Evolutionary conservation across 2,797 vertebrate genomes (phyloP).

Genomic region (Bovichtus diacanthus): DNA sequence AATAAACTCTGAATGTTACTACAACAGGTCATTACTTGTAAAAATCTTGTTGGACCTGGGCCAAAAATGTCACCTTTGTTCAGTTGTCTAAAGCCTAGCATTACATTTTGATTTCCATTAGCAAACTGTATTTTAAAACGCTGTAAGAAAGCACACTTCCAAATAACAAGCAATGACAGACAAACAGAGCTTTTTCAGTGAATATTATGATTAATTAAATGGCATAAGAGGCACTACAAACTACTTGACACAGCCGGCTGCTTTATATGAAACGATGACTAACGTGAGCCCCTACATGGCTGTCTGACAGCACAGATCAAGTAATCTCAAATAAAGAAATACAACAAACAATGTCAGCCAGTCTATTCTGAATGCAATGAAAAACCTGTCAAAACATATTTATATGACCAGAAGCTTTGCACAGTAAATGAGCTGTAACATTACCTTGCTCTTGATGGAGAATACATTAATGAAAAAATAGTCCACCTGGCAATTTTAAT

Average conservation of each 20-base stretch:
- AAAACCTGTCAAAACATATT: conserved; percentile 76
- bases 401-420: conserved; percentile 68
- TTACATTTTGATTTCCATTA: neutral
- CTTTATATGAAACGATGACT: neutral
- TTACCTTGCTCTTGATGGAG: conserved; percentile 65
- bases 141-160: neutral
- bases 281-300: neutral
- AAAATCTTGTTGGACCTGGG: neutral
- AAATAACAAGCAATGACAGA: neutral
- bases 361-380: conserved; percentile 58
- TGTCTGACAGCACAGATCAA: conserved; percentile 27
- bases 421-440: conserved; percentile 78
- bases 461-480: conserved; percentile 71
- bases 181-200: neutral
- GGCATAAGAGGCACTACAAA: neutral
- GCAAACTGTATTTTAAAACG: neutral
- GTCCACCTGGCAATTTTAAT: conserved; percentile 76
- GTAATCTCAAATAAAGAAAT: conserved; percentile 48
- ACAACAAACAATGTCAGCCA: conserved; percentile 39
- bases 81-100: neutral
- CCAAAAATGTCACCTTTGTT: neutral
- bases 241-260: neutral
- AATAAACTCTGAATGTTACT: neutral
- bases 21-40: neutral
- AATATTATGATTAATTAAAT: conserved; percentile 11